These are phyloP conservation scores for Diacarnus erythraeanus DNA, from an alignment of 37 sponge, comb jelly and placozoan species.

Conservation along the genomic window DNA sequence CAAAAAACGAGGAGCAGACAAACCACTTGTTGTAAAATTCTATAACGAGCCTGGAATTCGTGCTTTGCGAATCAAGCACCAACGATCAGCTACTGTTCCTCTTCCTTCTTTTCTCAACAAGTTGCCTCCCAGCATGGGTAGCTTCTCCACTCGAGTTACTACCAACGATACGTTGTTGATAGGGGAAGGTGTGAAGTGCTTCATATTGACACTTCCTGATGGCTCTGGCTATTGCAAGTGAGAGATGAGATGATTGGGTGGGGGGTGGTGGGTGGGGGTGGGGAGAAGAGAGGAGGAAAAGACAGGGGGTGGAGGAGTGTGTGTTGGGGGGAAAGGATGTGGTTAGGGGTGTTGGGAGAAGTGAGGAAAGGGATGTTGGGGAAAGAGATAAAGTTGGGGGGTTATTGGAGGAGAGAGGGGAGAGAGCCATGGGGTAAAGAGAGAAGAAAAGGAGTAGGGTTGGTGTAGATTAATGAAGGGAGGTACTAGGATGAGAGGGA, in stretches of 20 bases:
- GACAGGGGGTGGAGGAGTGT: background rate
- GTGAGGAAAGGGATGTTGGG: background rate
- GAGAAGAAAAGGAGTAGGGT: background rate
- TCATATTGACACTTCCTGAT: conserved; percentile 66
- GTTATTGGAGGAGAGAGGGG: background rate
- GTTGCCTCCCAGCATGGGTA: conserved; percentile 48
- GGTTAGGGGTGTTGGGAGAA: background rate
- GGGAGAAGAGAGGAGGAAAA: background rate
- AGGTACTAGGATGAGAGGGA: background rate
- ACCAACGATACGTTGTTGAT: conserved; percentile 16
- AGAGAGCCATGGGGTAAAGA: too few species aligned
- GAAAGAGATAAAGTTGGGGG: background rate
- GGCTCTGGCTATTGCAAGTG: conserved; percentile 71
- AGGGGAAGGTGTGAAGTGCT: conserved; percentile 37
- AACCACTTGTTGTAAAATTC: conserved; percentile 55
- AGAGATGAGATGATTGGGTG: background rate
- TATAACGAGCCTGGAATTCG: conserved; percentile 52
- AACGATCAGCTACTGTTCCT: conserved; percentile 52
- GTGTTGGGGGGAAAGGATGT: background rate
- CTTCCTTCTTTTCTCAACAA: conserved; percentile 40
- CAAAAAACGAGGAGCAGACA: conserved; percentile 67
- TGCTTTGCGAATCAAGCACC: conserved; percentile 48
- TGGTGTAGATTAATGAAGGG: too few species aligned
- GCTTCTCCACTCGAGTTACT: conserved; percentile 12
- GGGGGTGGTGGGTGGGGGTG: background rate